These are phyloP conservation scores for Drosophila macrospina DNA, from an alignment of 2,888 invertebrate species.

Conservation along the genomic window DNA sequence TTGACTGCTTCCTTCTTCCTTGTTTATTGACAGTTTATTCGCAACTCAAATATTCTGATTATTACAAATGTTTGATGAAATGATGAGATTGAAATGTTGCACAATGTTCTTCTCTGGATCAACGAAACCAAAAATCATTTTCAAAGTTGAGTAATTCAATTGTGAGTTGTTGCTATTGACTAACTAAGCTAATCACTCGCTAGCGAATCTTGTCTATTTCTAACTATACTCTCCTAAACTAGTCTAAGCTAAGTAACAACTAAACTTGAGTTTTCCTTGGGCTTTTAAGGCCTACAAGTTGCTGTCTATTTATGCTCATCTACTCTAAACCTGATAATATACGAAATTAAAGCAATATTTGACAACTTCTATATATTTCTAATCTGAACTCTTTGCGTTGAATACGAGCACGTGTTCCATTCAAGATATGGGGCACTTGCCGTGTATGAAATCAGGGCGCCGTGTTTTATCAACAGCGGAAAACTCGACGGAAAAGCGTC, in stretches of 20 bases:
- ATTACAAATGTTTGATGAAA: not conserved
- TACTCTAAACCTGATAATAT: no score
- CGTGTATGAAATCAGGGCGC: slow-evolving; percentile 4
- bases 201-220: no score
- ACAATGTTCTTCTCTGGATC: no score
- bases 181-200: no score
- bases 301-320: no score
- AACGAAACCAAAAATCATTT: no score
- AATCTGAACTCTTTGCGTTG: not conserved
- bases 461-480: slow-evolving; percentile 12
- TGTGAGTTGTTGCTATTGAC: no score
- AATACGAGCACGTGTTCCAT: slow-evolving; percentile 1
- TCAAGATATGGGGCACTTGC: no score
- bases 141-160: no score
- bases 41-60: not conserved
- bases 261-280: not conserved
- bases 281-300: no score
- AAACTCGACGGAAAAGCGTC: slow-evolving; percentile 21
- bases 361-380: not conserved
- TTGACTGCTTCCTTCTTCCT: slow-evolving; percentile 27
- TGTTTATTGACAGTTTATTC: slow-evolving; percentile 45
- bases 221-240: not conserved
- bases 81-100: not conserved
- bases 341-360: not conserved
- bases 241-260: not conserved